Percentiles rank a stretch among this genome's conserved stretches.
These are phyloP conservation scores for Neoascia interrupta DNA, from an alignment of 2,888 invertebrate species.

Conservation along the genomic window DNA sequence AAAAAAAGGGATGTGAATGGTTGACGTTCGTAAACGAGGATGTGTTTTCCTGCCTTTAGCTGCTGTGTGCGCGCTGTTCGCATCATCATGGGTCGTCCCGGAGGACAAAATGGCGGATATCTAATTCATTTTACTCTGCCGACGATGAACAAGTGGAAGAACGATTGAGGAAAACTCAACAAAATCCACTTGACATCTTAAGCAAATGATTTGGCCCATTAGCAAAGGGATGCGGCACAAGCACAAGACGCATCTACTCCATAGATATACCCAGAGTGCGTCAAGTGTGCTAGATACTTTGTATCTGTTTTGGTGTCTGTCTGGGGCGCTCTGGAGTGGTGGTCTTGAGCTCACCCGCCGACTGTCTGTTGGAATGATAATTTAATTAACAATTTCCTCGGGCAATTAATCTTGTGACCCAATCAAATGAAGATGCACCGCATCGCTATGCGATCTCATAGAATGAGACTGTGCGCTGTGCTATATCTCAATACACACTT, in stretches of 20 bases:
- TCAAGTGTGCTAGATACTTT: constrained; percentile 52
- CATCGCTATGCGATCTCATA: constrained; percentile 28
- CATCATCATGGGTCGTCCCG: constrained; percentile 63
- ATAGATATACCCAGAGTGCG: constrained; percentile 41
- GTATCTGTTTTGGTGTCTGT: constrained; percentile 16
- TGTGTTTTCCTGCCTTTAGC: constrained; percentile 52
- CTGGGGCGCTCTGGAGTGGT: constrained; percentile 2
- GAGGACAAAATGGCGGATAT: constrained; percentile 67
- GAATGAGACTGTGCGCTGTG: constrained; percentile 19
- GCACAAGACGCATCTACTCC: constrained; percentile 1
- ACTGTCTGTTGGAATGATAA: constrained; percentile 72
- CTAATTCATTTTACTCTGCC: constrained; percentile 38
- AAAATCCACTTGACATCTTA: constrained; percentile 68
- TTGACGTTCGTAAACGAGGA: constrained; percentile 60
- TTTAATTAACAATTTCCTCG: constrained; percentile 77
- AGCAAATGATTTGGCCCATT: constrained; percentile 69
- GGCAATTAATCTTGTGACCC: constrained; percentile 76
- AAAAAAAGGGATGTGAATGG: constrained; percentile 68
- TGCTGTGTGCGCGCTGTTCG: constrained; percentile 30
- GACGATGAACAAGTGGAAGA: constrained; percentile 44
- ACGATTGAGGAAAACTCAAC: constrained; percentile 20
- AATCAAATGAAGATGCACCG: constrained; percentile 66
- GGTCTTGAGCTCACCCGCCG: constrained; percentile 54
- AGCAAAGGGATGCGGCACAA: constrained; percentile 41
- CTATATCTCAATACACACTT: constrained; percentile 39